A percentile compares a stretch with the other conserved stretches of the same genome.
Evolutionary conservation across 2,113 vertebrate species (phyloP).

Genomic region (Albula glossodonta): DNA sequence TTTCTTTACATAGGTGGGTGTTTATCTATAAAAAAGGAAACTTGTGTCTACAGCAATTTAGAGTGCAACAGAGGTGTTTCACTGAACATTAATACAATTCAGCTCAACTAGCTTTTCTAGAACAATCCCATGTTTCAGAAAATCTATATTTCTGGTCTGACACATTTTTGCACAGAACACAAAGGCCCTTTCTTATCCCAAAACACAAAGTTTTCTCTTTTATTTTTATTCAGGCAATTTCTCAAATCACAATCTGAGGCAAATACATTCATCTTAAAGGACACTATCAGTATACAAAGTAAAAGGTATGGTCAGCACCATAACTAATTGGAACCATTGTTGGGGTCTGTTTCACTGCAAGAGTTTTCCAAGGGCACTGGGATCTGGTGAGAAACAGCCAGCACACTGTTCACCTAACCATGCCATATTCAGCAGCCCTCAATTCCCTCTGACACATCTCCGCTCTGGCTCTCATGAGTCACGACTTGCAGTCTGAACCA

Average conservation of each 20-base stretch:
- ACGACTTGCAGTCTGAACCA: constrained; percentile 34
- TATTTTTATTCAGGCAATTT: too few relatives aligned
- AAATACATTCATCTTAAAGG: too few relatives aligned
- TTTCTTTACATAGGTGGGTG: not conserved
- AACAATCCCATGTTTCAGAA: not conserved
- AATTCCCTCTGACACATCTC: constrained; percentile 16
- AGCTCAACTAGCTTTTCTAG: not conserved
- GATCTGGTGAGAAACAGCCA: not conserved
- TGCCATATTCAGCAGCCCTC: not conserved
- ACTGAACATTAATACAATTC: not conserved
- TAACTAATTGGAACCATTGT: too few relatives aligned
- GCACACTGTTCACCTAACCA: not conserved
- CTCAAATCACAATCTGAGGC: too few relatives aligned
- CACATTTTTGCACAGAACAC: not conserved
- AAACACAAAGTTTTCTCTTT: too few relatives aligned
- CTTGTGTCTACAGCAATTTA: not conserved
- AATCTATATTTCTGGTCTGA: not conserved
- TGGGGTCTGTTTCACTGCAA: not conserved
- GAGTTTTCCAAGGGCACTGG: not conserved
- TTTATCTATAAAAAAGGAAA: not conserved
- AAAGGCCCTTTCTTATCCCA: too few relatives aligned
- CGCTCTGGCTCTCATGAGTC: constrained; percentile 29
- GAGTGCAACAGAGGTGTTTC: not conserved
- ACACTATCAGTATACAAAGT: too few relatives aligned
- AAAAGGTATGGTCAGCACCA: too few relatives aligned